phyloP scores from a whole-genome alignment of 35 echinoderm and acorn worm species.

The Amphiura filiformis region DNA sequence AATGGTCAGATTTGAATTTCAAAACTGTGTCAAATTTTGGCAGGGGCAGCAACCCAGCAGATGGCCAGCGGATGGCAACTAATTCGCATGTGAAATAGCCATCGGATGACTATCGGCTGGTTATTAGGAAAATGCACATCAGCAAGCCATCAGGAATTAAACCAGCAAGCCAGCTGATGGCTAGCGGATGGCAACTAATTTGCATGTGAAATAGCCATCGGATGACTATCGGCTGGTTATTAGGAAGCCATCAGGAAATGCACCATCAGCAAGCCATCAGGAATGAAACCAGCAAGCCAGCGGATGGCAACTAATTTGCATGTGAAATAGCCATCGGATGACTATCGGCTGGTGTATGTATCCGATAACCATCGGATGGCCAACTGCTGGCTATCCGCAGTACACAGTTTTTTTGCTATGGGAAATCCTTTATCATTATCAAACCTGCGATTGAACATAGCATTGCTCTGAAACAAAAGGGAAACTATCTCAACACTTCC shows the following conservation, averaged over 20 bases:
- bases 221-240: background rate
- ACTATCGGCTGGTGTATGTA: background rate
- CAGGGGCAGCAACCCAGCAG: no score
- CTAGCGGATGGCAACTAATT: background rate
- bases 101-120: background rate
- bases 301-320: conserved; percentile 11
- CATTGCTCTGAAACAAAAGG: no score
- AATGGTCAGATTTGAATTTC: no score
- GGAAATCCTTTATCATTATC: no score
- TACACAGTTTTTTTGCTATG: no score
- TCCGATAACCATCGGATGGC: conserved; percentile 2
- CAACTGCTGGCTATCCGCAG: no score
- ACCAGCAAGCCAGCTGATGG: background rate
- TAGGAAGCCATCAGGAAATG: background rate
- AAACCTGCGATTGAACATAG: no score
- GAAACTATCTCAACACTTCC: no score
- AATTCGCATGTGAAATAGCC: background rate
- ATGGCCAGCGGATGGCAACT: no score
- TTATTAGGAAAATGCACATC: no score
- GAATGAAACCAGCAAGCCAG: background rate
- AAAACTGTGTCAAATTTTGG: no score
- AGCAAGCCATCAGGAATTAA: background rate
- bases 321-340: conserved; percentile 7
- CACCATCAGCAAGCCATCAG: background rate
- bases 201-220: background rate